Conservation (phyloP, 2,888 invertebrate species). For the Polydrusus tereticollis region DNA sequence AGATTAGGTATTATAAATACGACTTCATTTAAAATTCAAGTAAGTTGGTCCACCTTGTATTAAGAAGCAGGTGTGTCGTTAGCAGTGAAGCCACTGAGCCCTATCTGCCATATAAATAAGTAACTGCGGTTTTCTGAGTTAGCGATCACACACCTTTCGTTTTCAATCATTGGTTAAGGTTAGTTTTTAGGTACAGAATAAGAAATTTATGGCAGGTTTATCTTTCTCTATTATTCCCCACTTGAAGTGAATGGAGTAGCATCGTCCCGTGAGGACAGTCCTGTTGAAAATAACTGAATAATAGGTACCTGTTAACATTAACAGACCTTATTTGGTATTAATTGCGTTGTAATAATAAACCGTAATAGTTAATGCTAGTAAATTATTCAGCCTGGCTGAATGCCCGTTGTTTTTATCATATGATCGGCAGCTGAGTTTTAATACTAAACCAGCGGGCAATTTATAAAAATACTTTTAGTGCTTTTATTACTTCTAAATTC, state of each 20-base stretch:
- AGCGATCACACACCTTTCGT: slow-evolving; percentile 13
- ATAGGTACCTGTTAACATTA: not conserved
- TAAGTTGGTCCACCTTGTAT: no score
- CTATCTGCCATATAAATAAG: slow-evolving; percentile 22
- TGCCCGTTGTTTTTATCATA: no score
- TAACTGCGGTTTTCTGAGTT: slow-evolving; percentile 25
- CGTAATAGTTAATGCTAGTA: no score
- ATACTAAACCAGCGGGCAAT: no score
- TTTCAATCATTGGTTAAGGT: not conserved
- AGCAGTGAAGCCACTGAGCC: slow-evolving; percentile 20
- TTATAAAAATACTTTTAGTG: no score
- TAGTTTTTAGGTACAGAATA: not conserved
- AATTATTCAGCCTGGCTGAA: no score
- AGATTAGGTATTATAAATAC: no score
- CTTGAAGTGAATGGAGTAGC: not conserved
- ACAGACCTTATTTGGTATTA: not conserved
- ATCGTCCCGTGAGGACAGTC: not conserved
- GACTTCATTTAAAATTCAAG: no score
- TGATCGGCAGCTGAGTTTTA: no score
- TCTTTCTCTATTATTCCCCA: not conserved
- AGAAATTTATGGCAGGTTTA: not conserved
- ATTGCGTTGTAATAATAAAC: not conserved
- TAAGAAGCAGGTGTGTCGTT: slow-evolving; percentile 26
- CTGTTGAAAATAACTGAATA: no score
- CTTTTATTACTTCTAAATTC: no score